Evolutionary conservation across 2,797 vertebrate species (phyloP), one percentile per base, ranked within the genome.

Genomic region (Onychomys arenicola): DNA sequence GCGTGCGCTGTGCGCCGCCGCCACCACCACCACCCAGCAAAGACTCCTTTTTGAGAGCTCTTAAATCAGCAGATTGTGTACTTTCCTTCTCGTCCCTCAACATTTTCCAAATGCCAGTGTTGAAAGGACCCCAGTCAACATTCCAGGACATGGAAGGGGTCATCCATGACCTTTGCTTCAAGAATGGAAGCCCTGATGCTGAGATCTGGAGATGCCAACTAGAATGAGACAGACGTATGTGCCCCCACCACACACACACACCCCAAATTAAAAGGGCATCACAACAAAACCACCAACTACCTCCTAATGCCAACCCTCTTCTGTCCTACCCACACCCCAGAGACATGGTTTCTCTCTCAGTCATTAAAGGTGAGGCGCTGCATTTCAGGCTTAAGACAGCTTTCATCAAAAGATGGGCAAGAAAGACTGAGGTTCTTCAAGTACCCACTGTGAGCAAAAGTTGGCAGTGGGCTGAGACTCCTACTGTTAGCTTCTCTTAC

Each of bases 351-450:
- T 63, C 32, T 25, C 5, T n/a, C n/a, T 81, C 55, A 29, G 65
- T 2, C 27, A 63, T 0, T 16, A 40, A 32, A 21, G 3, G 2
- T 5, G 37, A 89, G 59, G 37, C 52, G 65, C 49, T 0, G 0
- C 0, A 0, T 3, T 4, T 77, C n/a, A 0, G 2, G 17, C 29
- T 29, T 21, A 3, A 40, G 32, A 86, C 73, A 2, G 3, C 1
- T 43, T 75, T 76, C 13, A 6, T 46, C 40, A 25, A 57, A 76
- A 61, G 29, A 75, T 25, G 59, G 21, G n/a, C n/a, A 84, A 71
- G 37, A 90, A 55, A 91, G 7, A 76, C 16, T 0, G 7, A 14
- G 40, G 34, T 21, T 91, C 46, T 90, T 73, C 76, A 78, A 49
- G 65, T 8, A 63, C 37, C 57, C 11, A 57, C 1, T 5, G 52